Evolutionary conservation across 2,888 invertebrate species (phyloP).

Genomic region (Sphaerophoria taeniata): DNA sequence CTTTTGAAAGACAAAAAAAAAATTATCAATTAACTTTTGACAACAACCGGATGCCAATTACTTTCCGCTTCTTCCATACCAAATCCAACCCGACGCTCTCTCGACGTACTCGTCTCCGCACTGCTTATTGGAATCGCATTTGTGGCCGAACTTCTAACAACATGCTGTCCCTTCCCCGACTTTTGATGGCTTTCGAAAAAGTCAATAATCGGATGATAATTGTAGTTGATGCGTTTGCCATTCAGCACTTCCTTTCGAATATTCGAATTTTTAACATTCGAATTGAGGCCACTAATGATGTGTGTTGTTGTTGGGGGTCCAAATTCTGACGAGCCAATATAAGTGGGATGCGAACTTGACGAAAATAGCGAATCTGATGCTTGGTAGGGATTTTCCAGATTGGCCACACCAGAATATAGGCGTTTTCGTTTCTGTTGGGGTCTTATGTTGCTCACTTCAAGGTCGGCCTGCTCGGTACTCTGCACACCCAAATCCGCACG

Average conservation of each 20-base stretch:
- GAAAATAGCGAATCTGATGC: constrained; percentile 71
- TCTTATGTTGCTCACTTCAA: constrained; percentile 80
- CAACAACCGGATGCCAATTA: constrained; percentile 79
- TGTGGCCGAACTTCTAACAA: constrained; percentile 57
- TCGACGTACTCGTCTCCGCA: constrained; percentile 59
- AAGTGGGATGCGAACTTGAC: constrained; percentile 51
- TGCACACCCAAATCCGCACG: constrained; percentile 79
- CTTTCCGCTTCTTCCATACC: constrained; percentile 76
- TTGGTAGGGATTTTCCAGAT: constrained; percentile 74
- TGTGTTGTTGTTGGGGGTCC: constrained; percentile 58
- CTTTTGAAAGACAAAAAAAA: not conserved
- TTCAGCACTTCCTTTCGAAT: constrained; percentile 55
- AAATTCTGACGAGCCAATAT: constrained; percentile 44
- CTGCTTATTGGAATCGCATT: constrained; percentile 64
- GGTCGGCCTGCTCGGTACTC: constrained; percentile 79
- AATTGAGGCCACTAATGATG: constrained; percentile 23
- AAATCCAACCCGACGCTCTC: constrained; percentile 79
- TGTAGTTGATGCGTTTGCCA: constrained; percentile 88
- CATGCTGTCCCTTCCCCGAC: constrained; percentile 65
- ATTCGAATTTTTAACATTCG: constrained; percentile 17
- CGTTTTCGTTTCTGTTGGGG: constrained; percentile 80
- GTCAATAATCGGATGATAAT: constrained; percentile 92
- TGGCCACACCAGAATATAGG: constrained; percentile 80
- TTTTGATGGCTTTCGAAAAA: constrained; percentile 86
- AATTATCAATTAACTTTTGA: constrained; percentile 74